phyloP scores from a whole-genome alignment of 2,797 vertebrate genomes.

The Sphenodon punctatus region DNA sequence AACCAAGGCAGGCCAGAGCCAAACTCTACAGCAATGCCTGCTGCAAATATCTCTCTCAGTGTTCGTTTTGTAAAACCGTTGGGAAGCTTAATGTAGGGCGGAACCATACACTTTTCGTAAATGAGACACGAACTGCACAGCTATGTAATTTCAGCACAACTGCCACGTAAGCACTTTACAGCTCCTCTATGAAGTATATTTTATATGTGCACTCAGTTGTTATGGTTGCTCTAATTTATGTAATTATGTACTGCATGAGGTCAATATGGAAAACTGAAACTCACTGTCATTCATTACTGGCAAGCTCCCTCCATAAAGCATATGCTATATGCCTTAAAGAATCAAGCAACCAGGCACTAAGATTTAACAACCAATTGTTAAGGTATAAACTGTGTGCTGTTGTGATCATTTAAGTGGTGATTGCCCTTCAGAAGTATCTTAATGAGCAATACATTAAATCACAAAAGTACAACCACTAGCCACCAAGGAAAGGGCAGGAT shows the following conservation, averaged over 20 bases:
- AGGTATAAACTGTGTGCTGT: background rate
- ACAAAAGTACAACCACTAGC: background rate
- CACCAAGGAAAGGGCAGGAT: background rate
- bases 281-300: constrained; percentile 18
- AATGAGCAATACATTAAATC: constrained; percentile 17
- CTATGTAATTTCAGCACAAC: constrained; percentile 48
- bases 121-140: constrained; percentile 8
- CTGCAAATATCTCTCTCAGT: constrained; percentile 19
- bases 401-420: background rate
- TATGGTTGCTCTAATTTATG: constrained; percentile 47
- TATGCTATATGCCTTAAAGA: constrained; percentile 15
- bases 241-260: constrained; percentile 45
- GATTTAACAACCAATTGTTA: constrained; percentile 25
- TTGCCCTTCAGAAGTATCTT: background rate
- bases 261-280: constrained; percentile 52
- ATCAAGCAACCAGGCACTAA: background rate
- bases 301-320: constrained; percentile 38
- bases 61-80: background rate
- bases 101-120: constrained; percentile 39
- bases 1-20: background rate
- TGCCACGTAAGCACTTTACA: constrained; percentile 4
- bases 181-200: constrained; percentile 3
- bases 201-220: constrained; percentile 30
- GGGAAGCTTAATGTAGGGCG: background rate
- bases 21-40: constrained; percentile 16